These are phyloP conservation scores for Saguinus imperator DNA, from an alignment of 2,113 vertebrate species.

Conservation along the genomic window DNA sequence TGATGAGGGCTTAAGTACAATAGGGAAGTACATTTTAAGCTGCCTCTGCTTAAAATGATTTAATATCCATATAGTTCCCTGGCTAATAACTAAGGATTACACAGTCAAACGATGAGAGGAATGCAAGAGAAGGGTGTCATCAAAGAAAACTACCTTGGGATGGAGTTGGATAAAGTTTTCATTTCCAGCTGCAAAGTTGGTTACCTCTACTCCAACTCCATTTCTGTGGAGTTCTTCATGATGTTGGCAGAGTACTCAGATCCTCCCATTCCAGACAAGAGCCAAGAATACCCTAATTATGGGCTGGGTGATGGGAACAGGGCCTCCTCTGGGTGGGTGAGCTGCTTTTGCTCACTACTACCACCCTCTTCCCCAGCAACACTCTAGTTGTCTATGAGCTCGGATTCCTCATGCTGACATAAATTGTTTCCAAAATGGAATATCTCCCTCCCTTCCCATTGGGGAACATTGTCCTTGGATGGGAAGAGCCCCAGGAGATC, in stretches of 20 bases:
- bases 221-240: neutral
- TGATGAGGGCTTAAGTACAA: neutral
- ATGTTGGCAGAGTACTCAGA: slow-evolving; percentile 4
- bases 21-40: too few relatives aligned
- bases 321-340: neutral
- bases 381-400: neutral
- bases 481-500: neutral
- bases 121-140: neutral
- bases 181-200: neutral
- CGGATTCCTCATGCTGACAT: neutral
- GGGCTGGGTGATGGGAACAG: neutral
- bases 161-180: neutral
- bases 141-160: neutral
- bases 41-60: slow-evolving; percentile 24
- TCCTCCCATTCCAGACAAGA: neutral
- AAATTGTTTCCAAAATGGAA: neutral
- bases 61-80: neutral
- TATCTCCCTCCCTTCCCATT: neutral
- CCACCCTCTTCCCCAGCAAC: neutral
- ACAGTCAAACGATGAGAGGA: neutral
- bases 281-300: slow-evolving; percentile 18
- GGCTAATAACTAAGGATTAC: neutral
- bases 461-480: neutral
- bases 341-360: neutral
- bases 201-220: neutral